These are phyloP conservation scores for Apodemia hepburni DNA, from an alignment of 2,888 invertebrate genomes.

Conservation along the genomic window DNA sequence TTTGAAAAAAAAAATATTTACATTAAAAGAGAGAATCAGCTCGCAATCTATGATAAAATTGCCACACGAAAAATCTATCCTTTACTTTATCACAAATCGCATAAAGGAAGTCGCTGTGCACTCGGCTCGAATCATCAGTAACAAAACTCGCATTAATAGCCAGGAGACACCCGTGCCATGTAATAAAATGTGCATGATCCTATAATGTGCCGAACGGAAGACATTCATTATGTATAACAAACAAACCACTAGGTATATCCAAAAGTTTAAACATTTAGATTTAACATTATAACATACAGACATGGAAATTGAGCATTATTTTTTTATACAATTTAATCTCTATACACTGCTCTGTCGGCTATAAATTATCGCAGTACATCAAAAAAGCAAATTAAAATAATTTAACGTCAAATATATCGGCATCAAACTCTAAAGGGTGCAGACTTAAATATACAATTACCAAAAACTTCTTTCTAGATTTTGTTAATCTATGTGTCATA, in stretches of 20 bases:
- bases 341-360: conserved; percentile 53
- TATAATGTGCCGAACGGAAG: conserved; percentile 79
- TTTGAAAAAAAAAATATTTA: conserved; percentile 74
- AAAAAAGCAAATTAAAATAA: conserved; percentile 1
- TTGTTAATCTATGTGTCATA: conserved; percentile 5
- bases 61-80: conserved; percentile 55
- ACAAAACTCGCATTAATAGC: conserved; percentile 43
- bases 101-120: conserved; percentile 72
- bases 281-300: conserved; percentile 72
- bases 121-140: conserved; percentile 50
- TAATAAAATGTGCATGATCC: conserved; percentile 69
- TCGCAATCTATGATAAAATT: conserved; percentile 64
- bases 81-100: conserved; percentile 72
- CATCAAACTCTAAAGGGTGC: conserved; percentile 1
- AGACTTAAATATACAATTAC: conserved; percentile 8
- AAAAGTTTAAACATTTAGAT: conserved; percentile 60
- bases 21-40: conserved; percentile 73
- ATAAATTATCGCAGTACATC: conserved; percentile 8
- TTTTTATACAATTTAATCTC: conserved; percentile 43
- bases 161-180: conserved; percentile 31
- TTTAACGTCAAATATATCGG: background rate
- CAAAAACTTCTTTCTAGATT: background rate
- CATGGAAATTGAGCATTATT: conserved; percentile 75
- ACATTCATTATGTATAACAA: conserved; percentile 89
- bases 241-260: conserved; percentile 82